Conservation (phyloP, 2,888 invertebrate species). For the Mesorhabditis belari region DNA sequence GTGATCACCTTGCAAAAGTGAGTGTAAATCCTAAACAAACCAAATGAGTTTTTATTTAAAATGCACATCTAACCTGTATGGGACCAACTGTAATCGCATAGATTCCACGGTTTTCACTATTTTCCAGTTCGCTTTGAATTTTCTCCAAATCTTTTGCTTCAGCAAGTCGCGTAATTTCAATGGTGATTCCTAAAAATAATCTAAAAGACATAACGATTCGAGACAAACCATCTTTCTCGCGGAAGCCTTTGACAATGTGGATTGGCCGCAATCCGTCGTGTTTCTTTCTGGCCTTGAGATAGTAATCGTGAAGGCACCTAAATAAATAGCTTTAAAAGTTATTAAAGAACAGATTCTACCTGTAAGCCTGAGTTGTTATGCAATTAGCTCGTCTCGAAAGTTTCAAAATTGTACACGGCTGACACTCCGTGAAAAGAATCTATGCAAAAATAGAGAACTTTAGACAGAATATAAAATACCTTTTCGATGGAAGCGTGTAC, state of each 20-base stretch:
- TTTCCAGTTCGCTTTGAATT: not conserved
- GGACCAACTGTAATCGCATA: not conserved
- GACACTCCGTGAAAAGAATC: not conserved
- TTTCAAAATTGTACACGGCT: not conserved
- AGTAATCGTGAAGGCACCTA: not conserved
- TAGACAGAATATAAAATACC: too few relatives aligned
- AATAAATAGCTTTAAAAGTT: not conserved
- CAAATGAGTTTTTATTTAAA: too few relatives aligned
- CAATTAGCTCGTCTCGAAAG: not conserved
- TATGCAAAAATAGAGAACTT: too few relatives aligned
- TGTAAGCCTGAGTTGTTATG: not conserved
- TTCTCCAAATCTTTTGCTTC: not conserved
- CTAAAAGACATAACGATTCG: not conserved
- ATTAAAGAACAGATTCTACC: too few relatives aligned
- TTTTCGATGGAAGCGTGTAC: too few relatives aligned
- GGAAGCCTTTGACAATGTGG: not conserved
- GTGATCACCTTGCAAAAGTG: not conserved
- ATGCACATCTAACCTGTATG: too few relatives aligned
- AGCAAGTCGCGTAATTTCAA: not conserved
- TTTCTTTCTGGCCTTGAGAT: not conserved
- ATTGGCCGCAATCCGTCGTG: not conserved
- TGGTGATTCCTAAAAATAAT: not conserved
- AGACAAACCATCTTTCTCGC: not conserved
- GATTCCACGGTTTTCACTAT: not conserved
- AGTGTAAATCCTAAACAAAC: not conserved